These are phyloP conservation scores for Argynnis bischoffii DNA, from an alignment of 2,888 invertebrate species.

Conservation along the genomic window DNA sequence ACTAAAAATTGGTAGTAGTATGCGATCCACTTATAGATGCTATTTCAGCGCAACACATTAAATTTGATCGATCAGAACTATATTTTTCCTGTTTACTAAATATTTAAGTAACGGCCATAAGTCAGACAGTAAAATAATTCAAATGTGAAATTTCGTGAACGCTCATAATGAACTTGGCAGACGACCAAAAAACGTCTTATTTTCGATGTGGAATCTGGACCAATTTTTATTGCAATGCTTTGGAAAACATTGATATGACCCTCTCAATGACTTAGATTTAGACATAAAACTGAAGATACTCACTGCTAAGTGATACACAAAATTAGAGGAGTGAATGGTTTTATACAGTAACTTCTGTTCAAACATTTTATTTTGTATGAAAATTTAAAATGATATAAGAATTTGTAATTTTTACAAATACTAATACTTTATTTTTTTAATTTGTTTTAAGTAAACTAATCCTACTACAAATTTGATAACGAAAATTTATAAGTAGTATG, in stretches of 20 bases:
- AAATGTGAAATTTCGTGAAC: constrained; percentile 83
- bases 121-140: constrained; percentile 83
- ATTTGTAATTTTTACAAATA: neutral
- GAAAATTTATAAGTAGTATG: no score
- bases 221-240: constrained; percentile 81
- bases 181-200: constrained; percentile 82
- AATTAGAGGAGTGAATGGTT: neutral
- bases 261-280: constrained; percentile 61
- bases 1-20: constrained; percentile 46
- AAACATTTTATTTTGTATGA: neutral
- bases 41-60: constrained; percentile 75
- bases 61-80: constrained; percentile 80
- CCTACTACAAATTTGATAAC: no score
- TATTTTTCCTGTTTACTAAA: constrained; percentile 83
- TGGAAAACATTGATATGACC: constrained; percentile 72
- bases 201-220: constrained; percentile 82
- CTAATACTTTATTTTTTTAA: neutral
- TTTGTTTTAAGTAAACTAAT: neutral
- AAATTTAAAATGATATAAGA: neutral
- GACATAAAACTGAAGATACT: constrained; percentile 14
- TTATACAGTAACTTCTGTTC: neutral
- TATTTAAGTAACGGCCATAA: constrained; percentile 82
- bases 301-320: constrained; percentile 1
- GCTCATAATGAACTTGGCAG: constrained; percentile 83
- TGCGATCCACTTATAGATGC: constrained; percentile 72